A percentile compares a stretch with the other conserved stretches of the same genome.
These are phyloP conservation scores for Rhinolophus sinicus DNA, from an alignment of 2,113 vertebrate species.

Conservation along the genomic window DNA sequence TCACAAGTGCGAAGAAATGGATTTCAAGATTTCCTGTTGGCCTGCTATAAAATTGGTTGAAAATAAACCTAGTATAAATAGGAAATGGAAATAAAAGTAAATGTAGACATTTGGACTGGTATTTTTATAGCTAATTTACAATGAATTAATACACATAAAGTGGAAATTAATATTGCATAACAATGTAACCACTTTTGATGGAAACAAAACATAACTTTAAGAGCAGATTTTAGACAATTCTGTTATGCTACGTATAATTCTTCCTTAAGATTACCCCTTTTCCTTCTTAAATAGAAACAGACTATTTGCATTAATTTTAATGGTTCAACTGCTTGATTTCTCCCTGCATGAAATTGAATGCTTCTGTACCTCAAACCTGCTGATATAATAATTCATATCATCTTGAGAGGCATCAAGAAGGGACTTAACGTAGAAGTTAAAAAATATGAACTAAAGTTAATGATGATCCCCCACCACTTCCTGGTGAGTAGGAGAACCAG, in stretches of 20 bases:
- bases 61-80: background rate
- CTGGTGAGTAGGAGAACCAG: constrained; percentile 9
- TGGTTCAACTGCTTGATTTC: constrained; percentile 56
- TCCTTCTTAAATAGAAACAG: constrained; percentile 59
- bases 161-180: constrained; percentile 4
- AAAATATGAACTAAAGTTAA: constrained; percentile 12
- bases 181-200: background rate
- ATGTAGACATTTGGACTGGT: background rate
- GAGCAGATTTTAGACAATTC: background rate
- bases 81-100: constrained; percentile 3
- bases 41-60: background rate
- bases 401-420: constrained; percentile 59
- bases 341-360: constrained; percentile 57
- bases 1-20: background rate
- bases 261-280: constrained; percentile 18
- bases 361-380: constrained; percentile 7
- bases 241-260: rapidly evolving
- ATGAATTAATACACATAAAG: background rate
- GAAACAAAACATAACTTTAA: constrained; percentile 21
- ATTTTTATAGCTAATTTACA: background rate
- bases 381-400: constrained; percentile 58
- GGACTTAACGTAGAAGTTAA: constrained; percentile 49
- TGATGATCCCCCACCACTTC: background rate
- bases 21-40: background rate
- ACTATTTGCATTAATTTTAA: constrained; percentile 72